phyloP scores from a whole-genome alignment of 1,140 invertebrate species.

The Tetranychus cinnabarinus region DNA sequence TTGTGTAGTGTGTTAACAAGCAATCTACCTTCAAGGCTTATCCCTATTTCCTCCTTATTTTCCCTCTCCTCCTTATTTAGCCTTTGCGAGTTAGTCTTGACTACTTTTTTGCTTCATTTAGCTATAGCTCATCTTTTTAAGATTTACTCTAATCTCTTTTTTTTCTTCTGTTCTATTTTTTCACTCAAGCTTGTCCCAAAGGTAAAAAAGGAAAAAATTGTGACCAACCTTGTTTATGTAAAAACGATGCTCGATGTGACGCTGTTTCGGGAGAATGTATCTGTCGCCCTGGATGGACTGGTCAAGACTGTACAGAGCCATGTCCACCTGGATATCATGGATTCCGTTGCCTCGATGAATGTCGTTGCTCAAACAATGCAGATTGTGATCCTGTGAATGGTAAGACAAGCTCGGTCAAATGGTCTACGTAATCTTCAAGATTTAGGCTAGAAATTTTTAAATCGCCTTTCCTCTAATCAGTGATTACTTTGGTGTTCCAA shows the following conservation, averaged over 20 bases:
- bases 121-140: too few relatives aligned
- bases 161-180: slow-evolving; percentile 42
- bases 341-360: slow-evolving; percentile 45
- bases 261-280: slow-evolving; percentile 45
- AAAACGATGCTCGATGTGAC: slow-evolving; percentile 68
- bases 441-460: too few relatives aligned
- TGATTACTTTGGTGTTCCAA: too few relatives aligned
- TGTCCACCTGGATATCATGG: slow-evolving; percentile 55
- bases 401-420: background rate
- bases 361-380: slow-evolving; percentile 46
- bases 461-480: too few relatives aligned
- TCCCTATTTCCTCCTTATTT: too few relatives aligned
- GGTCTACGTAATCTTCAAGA: too few relatives aligned
- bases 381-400: slow-evolving; percentile 35
- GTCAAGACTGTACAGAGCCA: slow-evolving; percentile 19
- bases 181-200: slow-evolving; percentile 31
- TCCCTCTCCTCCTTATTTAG: too few relatives aligned
- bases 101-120: too few relatives aligned
- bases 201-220: slow-evolving; percentile 42
- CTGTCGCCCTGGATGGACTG: slow-evolving; percentile 56
- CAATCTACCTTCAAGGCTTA: too few relatives aligned
- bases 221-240: slow-evolving; percentile 60
- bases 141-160: background rate
- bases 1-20: background rate
- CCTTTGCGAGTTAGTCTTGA: too few relatives aligned